phyloP scores from a whole-genome alignment of 2,888 invertebrate genomes.

The Cerceris ruficornis region DNA sequence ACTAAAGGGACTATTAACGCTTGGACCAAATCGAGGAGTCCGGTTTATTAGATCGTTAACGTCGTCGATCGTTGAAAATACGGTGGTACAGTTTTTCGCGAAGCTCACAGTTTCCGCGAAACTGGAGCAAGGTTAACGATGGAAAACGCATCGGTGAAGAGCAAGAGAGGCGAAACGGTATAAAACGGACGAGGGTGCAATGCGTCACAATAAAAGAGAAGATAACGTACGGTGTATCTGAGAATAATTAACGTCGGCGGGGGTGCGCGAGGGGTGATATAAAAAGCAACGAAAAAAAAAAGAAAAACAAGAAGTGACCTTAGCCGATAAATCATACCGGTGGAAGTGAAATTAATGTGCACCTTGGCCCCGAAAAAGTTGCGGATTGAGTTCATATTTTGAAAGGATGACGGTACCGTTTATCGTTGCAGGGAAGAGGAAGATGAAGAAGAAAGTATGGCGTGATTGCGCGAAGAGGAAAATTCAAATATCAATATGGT shows the following conservation, averaged over 20 bases:
- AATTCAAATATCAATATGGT: too few relatives aligned
- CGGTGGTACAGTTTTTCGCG: neutral
- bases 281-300: neutral
- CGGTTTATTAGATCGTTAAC: neutral
- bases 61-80: neutral
- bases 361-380: too few relatives aligned
- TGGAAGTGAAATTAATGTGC: too few relatives aligned
- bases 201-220: conserved; percentile 3
- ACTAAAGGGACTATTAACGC: too few relatives aligned
- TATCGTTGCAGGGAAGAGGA: too few relatives aligned
- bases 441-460: too few relatives aligned
- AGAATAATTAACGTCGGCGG: conserved; percentile 16
- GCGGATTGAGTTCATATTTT: too few relatives aligned
- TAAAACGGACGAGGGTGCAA: conserved; percentile 15
- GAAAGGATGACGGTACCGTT: too few relatives aligned
- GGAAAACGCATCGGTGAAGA: neutral
- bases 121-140: conserved; percentile 28
- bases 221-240: neutral
- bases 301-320: too few relatives aligned
- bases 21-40: neutral
- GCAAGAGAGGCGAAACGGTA: neutral
- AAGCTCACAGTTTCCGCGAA: neutral
- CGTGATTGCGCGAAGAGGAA: too few relatives aligned
- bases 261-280: neutral
- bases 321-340: too few relatives aligned